These are phyloP conservation scores for Orestias chungarensis DNA, from an alignment of 2,797 vertebrate species.

Conservation along the genomic window DNA sequence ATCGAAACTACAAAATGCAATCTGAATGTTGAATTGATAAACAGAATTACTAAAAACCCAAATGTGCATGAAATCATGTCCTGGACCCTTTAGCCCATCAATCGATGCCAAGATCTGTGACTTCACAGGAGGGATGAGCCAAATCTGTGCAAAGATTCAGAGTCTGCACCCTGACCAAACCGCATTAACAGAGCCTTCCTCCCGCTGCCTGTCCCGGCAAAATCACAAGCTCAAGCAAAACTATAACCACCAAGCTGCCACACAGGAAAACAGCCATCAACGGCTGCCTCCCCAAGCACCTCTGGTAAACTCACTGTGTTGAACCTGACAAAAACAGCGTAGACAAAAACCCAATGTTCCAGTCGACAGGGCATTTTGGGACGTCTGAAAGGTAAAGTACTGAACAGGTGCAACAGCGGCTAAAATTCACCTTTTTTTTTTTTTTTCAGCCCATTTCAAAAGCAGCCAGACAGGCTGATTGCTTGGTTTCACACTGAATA, in stretches of 20 bases:
- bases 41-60: not conserved
- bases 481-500: conserved; percentile 5
- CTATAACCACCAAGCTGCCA: conserved; percentile 6
- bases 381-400: not conserved
- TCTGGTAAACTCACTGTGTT: not conserved
- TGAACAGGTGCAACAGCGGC: not conserved
- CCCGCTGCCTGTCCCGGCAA: not conserved
- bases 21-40: too few species aligned
- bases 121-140: not conserved
- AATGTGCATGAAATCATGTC: not conserved
- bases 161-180: not conserved
- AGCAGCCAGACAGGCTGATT: conserved; percentile 1
- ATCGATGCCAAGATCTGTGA: not conserved
- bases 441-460: not conserved
- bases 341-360: not conserved
- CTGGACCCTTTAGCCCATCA: too few species aligned
- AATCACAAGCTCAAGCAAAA: not conserved
- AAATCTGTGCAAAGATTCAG: not conserved
- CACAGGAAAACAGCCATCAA: not conserved
- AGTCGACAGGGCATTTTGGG: not conserved
- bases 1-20: too few species aligned
- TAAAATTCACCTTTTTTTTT: not conserved
- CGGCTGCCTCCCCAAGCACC: not conserved
- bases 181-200: not conserved
- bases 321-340: not conserved